A percentile compares a stretch with the other conserved stretches of the same genome.
phyloP scores from a whole-genome alignment of 1,140 invertebrate genomes.

The Gyrodactylus salaris region DNA sequence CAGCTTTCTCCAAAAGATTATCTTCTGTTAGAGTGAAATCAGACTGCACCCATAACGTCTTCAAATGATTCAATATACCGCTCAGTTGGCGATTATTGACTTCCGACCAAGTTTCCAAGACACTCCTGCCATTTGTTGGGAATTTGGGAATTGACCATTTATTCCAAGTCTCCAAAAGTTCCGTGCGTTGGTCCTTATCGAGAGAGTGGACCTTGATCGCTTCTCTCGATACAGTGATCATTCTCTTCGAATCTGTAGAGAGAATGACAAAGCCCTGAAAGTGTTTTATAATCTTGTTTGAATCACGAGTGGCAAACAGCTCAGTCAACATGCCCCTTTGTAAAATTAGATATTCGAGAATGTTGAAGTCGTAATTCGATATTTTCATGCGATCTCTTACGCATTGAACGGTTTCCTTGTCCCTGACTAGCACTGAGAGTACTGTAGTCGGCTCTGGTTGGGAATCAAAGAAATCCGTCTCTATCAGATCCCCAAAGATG shows the following conservation, averaged over 20 bases:
- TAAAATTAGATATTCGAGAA: neutral
- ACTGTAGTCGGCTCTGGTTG: neutral
- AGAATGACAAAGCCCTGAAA: neutral
- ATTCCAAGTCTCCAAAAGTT: neutral
- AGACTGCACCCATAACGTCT: neutral
- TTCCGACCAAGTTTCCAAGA: neutral
- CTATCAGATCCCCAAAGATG: neutral
- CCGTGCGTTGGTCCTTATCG: neutral
- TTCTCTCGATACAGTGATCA: neutral
- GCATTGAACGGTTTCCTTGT: neutral
- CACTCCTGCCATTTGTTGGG: neutral
- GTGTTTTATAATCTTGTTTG: neutral
- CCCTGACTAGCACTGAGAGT: neutral
- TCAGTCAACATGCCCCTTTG: neutral
- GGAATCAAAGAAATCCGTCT: neutral
- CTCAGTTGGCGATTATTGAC: neutral
- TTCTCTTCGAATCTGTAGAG: neutral
- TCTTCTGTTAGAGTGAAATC: neutral
- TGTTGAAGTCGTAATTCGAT: neutral
- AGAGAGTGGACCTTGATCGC: neutral
- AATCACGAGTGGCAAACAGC: neutral
- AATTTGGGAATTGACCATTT: neutral
- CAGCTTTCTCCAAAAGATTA: neutral
- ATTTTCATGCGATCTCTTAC: neutral
- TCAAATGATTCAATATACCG: neutral